Evolutionary conservation across 2,888 invertebrate species (phyloP).

Genomic region (Amphipyra tragopoginis): DNA sequence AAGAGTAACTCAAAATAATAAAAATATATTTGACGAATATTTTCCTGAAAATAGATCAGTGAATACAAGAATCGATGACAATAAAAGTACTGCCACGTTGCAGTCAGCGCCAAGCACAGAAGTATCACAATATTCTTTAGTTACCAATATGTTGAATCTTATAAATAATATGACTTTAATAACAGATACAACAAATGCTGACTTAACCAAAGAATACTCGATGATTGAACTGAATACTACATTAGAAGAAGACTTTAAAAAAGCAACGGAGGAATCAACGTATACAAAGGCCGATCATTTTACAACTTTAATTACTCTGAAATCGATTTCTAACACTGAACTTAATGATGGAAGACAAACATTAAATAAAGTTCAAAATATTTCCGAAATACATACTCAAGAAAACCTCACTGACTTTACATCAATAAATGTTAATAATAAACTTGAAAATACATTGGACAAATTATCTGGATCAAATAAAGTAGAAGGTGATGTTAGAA

Average conservation of each 20-base stretch:
- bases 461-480: not conserved
- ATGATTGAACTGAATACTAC: not conserved
- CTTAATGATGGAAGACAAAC: not conserved
- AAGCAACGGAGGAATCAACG: not conserved
- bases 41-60: not conserved
- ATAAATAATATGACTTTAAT: not conserved
- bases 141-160: not conserved
- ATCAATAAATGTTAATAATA: not conserved
- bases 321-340: not conserved
- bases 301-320: not conserved
- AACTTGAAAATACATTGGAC: not conserved
- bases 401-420: not conserved
- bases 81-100: not conserved
- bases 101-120: not conserved
- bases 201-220: too few relatives aligned
- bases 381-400: not conserved
- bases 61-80: not conserved
- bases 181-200: not conserved
- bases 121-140: not conserved
- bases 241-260: not conserved
- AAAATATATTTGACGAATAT: not conserved
- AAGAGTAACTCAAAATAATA: not conserved
- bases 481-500: not conserved
- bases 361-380: not conserved
- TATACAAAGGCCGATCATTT: not conserved